These are phyloP conservation scores for Melanophora roralis DNA, from an alignment of 2,888 invertebrate species.

Conservation along the genomic window DNA sequence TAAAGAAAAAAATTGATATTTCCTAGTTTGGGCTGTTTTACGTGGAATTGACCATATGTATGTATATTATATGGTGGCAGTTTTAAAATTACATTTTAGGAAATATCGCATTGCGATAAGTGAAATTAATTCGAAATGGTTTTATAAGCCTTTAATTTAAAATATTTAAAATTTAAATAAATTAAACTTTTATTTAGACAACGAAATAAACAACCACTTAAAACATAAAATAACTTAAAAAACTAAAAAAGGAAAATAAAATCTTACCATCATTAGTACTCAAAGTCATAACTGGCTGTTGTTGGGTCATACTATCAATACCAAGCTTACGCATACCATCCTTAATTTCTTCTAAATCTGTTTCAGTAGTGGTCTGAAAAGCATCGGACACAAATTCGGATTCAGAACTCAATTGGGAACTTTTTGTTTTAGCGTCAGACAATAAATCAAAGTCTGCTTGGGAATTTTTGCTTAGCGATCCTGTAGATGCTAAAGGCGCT, in stretches of 20 bases:
- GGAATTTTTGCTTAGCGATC: conserved; percentile 9
- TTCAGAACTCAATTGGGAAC: conserved; percentile 71
- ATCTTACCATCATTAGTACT: conserved; percentile 78
- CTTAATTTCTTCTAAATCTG: conserved; percentile 84
- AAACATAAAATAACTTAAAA: conserved; percentile 50
- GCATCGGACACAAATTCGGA: conserved; percentile 89
- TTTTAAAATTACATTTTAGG: no score
- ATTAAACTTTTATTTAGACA: background rate
- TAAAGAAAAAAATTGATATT: no score
- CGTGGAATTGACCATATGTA: no score
- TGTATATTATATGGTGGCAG: no score
- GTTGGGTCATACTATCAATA: conserved; percentile 79
- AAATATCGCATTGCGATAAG: no score
- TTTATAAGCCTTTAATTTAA: no score
- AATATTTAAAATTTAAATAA: no score
- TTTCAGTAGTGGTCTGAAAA: conserved; percentile 81
- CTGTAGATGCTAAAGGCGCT: conserved; percentile 29
- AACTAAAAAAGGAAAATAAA: conserved; percentile 48
- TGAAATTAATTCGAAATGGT: no score
- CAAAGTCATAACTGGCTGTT: conserved; percentile 71
- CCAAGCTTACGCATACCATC: conserved; percentile 86
- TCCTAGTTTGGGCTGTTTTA: no score
- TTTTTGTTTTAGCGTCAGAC: conserved; percentile 52
- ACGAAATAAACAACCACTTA: background rate
- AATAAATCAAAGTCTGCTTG: conserved; percentile 37